These are phyloP conservation scores for Amiota minor DNA, from an alignment of 2,888 invertebrate genomes.

Conservation along the genomic window DNA sequence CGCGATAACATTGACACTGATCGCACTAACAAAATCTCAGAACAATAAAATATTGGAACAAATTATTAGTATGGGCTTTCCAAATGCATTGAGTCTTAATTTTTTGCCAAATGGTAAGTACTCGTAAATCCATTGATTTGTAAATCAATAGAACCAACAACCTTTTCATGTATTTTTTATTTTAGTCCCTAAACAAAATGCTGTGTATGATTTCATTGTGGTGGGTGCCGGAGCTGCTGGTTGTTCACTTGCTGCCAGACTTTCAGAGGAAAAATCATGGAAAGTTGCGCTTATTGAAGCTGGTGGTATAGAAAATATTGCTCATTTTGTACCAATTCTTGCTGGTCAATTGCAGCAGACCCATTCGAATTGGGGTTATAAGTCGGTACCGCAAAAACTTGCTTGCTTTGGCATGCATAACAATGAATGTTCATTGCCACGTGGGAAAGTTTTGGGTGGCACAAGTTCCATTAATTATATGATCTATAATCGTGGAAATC, in stretches of 20 bases:
- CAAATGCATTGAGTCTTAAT: conserved; percentile 48
- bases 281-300: conserved; percentile 75
- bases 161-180: not conserved
- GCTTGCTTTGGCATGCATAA: conserved; percentile 76
- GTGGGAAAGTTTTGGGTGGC: conserved; percentile 77
- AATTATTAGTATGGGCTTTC: conserved; percentile 48
- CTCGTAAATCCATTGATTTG: too few relatives aligned
- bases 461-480: conserved; percentile 76
- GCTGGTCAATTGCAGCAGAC: conserved; percentile 68
- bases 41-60: conserved; percentile 44
- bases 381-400: conserved; percentile 78
- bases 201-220: conserved; percentile 86
- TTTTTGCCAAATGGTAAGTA: conserved; percentile 52
- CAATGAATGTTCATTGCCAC: conserved; percentile 74
- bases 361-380: conserved; percentile 82
- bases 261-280: conserved; percentile 73
- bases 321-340: conserved; percentile 68
- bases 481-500: conserved; percentile 84
- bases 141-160: not conserved
- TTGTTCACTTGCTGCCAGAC: conserved; percentile 72
- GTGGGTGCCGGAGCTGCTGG: conserved; percentile 91
- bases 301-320: conserved; percentile 73
- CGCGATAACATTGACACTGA: too few relatives aligned
- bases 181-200: conserved; percentile 78
- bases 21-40: conserved; percentile 6